phyloP scores from a whole-genome alignment of 2,113 vertebrate genomes.

The Sarotherodon lohbergeri region DNA sequence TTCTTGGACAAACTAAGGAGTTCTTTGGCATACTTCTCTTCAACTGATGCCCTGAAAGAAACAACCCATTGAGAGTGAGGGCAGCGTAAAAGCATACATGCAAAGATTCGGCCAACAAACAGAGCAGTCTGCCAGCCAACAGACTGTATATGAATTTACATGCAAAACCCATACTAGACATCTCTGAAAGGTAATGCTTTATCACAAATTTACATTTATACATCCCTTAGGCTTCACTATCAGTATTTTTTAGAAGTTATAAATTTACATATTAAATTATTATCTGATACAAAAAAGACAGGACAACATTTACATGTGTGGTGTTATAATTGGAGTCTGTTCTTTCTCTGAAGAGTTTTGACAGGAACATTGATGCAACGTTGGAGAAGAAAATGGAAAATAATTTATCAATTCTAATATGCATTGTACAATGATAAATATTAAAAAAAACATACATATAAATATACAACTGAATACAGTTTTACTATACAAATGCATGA shows the following conservation, averaged over 20 bases:
- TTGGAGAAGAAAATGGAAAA: not conserved
- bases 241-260: not conserved
- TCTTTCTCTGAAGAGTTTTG: not conserved
- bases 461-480: not conserved
- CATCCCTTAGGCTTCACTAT: not conserved
- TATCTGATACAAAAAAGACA: not conserved
- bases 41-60: constrained; percentile 81
- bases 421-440: not conserved
- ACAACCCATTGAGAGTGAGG: not conserved
- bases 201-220: not conserved
- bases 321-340: not conserved
- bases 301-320: not conserved
- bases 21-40: constrained; percentile 95
- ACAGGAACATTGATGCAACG: not conserved
- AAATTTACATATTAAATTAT: not conserved
- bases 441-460: not conserved
- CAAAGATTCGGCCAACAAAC: not conserved
- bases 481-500: not conserved
- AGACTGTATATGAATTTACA: not conserved
- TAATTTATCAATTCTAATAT: not conserved
- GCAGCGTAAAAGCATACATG: not conserved
- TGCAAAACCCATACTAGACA: not conserved
- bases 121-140: not conserved
- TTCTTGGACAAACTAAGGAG: constrained; percentile 86
- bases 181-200: not conserved